Evolutionary conservation across 2,797 vertebrate species (phyloP).

Genomic region (Melanogrammus aeglefinus): DNA sequence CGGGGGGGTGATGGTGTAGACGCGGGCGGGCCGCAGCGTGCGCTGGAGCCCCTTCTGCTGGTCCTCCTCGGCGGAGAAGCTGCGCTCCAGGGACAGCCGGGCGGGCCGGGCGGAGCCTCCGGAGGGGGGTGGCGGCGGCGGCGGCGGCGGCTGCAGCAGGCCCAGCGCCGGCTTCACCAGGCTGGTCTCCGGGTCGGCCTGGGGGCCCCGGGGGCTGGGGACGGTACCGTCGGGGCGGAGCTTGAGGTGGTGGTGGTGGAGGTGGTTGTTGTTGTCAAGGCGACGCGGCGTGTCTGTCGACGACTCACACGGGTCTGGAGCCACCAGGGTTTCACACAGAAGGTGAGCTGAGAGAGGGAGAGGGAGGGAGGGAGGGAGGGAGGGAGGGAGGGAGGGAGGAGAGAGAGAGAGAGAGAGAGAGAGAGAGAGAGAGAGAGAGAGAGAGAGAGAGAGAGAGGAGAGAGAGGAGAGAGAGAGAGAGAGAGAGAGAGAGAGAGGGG

Average conservation of each 20-base stretch:
- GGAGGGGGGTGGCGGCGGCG: conserved; percentile 55
- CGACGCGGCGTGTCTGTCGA: conserved; percentile 60
- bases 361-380: conserved; percentile 12
- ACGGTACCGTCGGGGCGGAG: conserved; percentile 33
- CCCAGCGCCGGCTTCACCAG: conserved; percentile 58
- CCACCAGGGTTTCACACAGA: conserved; percentile 85
- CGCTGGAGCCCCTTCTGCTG: conserved; percentile 82
- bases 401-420: conserved; percentile 34
- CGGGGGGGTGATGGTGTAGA: conserved; percentile 92
- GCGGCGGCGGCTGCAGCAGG: conserved; percentile 70
- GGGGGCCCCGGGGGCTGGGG: conserved; percentile 63
- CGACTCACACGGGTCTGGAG: conserved; percentile 83
- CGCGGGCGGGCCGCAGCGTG: conserved; percentile 79
- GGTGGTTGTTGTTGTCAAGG: conserved; percentile 59
- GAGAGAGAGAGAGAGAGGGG: too few species aligned
- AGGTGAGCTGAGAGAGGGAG: conserved; percentile 80
- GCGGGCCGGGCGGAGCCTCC: conserved; percentile 78
- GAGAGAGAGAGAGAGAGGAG: conserved; percentile 22
- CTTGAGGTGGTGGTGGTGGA: conserved; percentile 41
- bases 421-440: conserved; percentile 31
- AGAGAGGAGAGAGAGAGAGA: background rate
- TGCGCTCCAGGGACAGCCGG: conserved; percentile 83
- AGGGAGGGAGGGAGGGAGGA: conserved; percentile 6
- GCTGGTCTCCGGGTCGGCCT: conserved; percentile 44
- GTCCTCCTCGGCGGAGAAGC: conserved; percentile 77